Evolutionary conservation across 1,140 invertebrate genomes (phyloP).

Genomic region (Trissolcus basalis): DNA sequence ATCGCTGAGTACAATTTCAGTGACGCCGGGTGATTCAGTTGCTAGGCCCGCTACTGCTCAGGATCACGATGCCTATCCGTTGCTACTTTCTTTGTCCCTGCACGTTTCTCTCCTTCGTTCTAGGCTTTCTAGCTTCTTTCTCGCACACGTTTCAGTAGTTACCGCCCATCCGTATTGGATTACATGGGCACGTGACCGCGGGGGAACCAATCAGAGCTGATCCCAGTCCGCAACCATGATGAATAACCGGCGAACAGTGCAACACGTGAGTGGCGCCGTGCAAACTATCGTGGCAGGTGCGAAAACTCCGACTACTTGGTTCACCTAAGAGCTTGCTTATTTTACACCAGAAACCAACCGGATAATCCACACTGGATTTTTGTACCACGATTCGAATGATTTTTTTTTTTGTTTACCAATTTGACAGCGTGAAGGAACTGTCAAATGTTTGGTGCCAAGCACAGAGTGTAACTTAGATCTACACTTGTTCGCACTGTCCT

Average conservation of each 20-base stretch:
- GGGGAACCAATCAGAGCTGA: slow-evolving; percentile 76
- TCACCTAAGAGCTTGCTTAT: no score
- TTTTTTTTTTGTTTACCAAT: no score
- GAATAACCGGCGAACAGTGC: slow-evolving; percentile 76
- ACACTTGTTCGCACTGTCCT: no score
- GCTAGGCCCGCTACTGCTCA: slow-evolving; percentile 35
- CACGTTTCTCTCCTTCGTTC: slow-evolving; percentile 17
- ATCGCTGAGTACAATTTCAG: slow-evolving; percentile 40
- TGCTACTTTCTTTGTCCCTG: slow-evolving; percentile 68
- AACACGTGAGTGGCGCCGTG: slow-evolving; percentile 75
- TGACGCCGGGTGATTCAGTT: slow-evolving; percentile 56
- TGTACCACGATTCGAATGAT: no score
- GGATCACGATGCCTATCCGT: slow-evolving; percentile 63
- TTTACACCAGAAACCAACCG: no score
- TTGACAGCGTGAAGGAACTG: no score
- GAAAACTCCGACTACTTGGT: slow-evolving; percentile 64
- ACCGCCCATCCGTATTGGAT: slow-evolving; percentile 77
- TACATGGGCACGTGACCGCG: slow-evolving; percentile 79
- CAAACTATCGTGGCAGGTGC: slow-evolving; percentile 72
- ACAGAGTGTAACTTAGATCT: no score
- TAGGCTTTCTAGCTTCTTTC: slow-evolving; percentile 64
- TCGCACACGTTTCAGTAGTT: no score
- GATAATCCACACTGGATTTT: no score
- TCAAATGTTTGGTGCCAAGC: no score
- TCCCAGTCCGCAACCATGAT: slow-evolving; percentile 78